Evolutionary conservation across 37 sponge, comb jelly and placozoan species (phyloP).

Genomic region (Axinella damicornis): DNA sequence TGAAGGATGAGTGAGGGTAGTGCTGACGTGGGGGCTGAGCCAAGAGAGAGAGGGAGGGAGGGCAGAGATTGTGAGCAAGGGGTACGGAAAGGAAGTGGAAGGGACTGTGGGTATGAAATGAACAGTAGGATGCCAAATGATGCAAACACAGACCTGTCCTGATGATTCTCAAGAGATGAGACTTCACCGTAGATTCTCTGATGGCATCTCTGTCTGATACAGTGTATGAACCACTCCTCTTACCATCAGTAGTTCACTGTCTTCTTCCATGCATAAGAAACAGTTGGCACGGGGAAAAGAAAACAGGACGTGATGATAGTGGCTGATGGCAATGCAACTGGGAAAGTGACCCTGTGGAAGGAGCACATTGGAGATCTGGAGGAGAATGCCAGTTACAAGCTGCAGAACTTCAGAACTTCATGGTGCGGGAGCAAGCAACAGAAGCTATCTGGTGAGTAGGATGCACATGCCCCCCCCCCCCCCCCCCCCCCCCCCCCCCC

Average conservation of each 20-base stretch:
- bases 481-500: background rate
- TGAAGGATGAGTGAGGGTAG: background rate
- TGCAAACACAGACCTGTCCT: slow-evolving; percentile 18
- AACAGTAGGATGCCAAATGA: background rate
- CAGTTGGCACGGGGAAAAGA: too few species aligned
- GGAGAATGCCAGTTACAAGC: background rate
- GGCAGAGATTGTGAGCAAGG: too few species aligned
- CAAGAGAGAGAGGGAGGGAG: too few species aligned
- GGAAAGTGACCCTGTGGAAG: too few species aligned
- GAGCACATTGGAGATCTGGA: background rate
- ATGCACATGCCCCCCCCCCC: background rate
- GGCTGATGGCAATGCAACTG: too few species aligned
- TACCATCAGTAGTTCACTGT: too few species aligned
- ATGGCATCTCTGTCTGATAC: background rate
- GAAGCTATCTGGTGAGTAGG: too few species aligned
- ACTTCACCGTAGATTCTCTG: background rate
- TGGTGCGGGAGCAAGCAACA: background rate
- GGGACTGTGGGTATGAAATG: background rate
- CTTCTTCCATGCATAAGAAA: too few species aligned
- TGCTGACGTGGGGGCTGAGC: background rate
- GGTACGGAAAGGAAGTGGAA: background rate
- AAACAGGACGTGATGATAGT: too few species aligned
- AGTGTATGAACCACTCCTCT: too few species aligned
- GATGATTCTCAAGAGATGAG: background rate
- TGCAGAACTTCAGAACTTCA: too few species aligned